A percentile compares a stretch with the other conserved stretches of the same genome.
phyloP scores from a whole-genome alignment of 2,797 vertebrate species.

The Rhinogobio ventralis region DNA sequence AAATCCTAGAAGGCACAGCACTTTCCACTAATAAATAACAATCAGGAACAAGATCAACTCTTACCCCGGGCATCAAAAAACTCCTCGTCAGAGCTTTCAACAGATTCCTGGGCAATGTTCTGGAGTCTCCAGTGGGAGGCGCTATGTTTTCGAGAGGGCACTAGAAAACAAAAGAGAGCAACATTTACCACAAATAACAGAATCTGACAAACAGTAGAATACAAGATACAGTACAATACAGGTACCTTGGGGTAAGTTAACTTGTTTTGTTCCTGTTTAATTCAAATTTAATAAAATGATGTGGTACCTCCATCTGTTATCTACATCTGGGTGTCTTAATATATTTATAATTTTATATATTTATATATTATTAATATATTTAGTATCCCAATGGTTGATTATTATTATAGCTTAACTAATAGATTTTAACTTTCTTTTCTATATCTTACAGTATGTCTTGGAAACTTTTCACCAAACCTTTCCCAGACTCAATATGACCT shows the following conservation, averaged over 20 bases:
- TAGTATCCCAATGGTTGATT: neutral
- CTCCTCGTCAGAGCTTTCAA: constrained; percentile 97
- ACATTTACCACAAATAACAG: neutral
- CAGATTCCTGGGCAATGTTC: constrained; percentile 88
- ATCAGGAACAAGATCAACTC: constrained; percentile 49
- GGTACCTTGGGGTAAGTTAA: neutral
- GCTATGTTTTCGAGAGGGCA: constrained; percentile 79
- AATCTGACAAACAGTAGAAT: neutral
- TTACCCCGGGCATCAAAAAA: constrained; percentile 97
- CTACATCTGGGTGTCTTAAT: neutral
- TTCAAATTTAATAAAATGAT: neutral
- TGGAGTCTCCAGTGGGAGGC: constrained; percentile 87
- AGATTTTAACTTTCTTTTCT: too few species aligned
- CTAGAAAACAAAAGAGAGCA: constrained; percentile 69
- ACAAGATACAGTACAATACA: neutral
- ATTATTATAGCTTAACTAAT: neutral
- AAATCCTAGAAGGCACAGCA: neutral
- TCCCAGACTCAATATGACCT: too few species aligned
- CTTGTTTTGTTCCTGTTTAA: neutral
- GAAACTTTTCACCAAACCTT: too few species aligned
- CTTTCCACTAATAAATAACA: neutral
- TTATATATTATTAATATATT: neutral
- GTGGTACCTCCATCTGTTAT: neutral
- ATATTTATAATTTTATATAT: neutral
- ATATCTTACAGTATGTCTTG: too few species aligned